Conservation (phyloP, 2,113 vertebrate species). For the Uropsilus gracilis region DNA sequence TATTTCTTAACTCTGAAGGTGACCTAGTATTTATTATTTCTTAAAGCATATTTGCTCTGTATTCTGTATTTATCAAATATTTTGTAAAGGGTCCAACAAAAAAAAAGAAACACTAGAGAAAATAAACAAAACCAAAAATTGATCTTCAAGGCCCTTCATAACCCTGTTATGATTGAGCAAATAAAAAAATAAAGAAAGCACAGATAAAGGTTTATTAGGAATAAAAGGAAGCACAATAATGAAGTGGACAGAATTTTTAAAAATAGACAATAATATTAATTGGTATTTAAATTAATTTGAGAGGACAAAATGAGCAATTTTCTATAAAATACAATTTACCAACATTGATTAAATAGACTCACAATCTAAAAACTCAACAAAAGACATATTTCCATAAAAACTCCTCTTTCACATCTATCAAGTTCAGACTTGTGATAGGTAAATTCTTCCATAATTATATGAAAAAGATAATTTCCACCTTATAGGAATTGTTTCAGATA, state of each 20-base stretch:
- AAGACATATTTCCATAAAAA: background rate
- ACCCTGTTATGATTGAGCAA: background rate
- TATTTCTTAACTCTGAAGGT: background rate
- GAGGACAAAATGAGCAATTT: background rate
- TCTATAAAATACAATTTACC: background rate
- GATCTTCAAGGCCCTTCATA: background rate
- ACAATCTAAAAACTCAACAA: background rate
- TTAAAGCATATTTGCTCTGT: background rate
- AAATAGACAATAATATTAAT: background rate
- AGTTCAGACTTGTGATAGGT: background rate
- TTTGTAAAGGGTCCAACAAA: background rate
- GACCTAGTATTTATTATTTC: background rate
- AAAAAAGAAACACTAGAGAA: background rate
- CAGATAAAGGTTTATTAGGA: background rate
- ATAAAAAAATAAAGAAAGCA: background rate
- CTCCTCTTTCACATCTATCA: background rate
- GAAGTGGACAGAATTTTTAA: background rate
- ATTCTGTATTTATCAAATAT: background rate
- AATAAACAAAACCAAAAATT: background rate
- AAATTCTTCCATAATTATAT: conserved; percentile 4
- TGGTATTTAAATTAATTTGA: background rate
- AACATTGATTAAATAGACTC: background rate
- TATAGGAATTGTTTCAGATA: background rate
- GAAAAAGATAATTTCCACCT: background rate
- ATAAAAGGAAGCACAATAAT: background rate